Percentiles rank a stretch among this genome's conserved stretches.
Conservation (phyloP, 2,797 vertebrate species). For the Ceyx erithaca region DNA sequence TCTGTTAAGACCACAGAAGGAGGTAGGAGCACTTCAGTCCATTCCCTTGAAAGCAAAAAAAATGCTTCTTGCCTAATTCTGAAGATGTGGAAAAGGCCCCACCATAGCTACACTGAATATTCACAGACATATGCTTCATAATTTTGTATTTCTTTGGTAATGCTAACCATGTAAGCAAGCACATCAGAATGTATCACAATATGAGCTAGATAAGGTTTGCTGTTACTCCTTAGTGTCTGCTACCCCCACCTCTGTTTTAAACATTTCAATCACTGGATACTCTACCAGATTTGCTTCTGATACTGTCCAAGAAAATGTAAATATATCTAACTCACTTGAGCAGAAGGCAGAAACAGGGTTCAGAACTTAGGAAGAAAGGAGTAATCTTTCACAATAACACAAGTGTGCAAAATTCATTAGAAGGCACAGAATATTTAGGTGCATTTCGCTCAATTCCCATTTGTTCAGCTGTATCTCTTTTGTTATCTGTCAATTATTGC, state of each 20-base stretch:
- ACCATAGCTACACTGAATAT: not conserved
- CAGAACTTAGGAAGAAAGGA: not conserved
- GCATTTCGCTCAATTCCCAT: not conserved
- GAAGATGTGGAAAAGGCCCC: not conserved
- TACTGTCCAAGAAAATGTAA: not conserved
- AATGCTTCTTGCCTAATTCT: not conserved
- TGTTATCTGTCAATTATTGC: not conserved
- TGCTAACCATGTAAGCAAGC: not conserved
- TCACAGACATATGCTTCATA: not conserved
- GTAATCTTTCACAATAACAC: not conserved
- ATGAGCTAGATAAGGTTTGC: not conserved
- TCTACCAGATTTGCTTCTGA: not conserved
- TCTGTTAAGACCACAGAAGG: not conserved
- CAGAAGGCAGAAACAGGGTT: not conserved
- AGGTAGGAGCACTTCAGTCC: constrained; percentile 26
- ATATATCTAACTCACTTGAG: not conserved
- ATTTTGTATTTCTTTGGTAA: no score
- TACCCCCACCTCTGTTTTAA: not conserved
- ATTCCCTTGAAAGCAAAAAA: not conserved
- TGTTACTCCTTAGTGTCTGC: constrained; percentile 7
- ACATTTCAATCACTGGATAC: not conserved
- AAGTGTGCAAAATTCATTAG: constrained; percentile 26
- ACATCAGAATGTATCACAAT: not conserved
- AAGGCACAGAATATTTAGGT: constrained; percentile 38
- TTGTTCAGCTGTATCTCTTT: not conserved